Base-by-base conservation (phyloP, 2,113 vertebrate genomes). In the Diglossa brunneiventris region DNA sequence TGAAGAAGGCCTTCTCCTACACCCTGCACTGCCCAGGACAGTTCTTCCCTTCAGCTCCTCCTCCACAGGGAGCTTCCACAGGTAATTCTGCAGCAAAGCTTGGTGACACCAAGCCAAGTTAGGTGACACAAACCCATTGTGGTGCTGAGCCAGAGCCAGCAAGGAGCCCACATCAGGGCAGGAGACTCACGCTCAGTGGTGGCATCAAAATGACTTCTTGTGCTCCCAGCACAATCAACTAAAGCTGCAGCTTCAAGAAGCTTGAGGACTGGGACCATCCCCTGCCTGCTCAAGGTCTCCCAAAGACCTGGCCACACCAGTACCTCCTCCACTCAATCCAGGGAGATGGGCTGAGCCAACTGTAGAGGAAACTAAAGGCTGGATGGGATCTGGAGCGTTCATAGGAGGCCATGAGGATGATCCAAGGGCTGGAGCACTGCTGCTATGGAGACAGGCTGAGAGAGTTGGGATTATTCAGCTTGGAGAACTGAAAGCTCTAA, bases 121-220 rank as follows among this genome's bases (percentile, higher is more conserved):
- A 69, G n/a, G 44, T 39, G 62, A 52, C 59, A 77, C 20, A 58
- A 64, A 56, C 27, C 35, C 24, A 22, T 12, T 2, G 20, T 11
- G 9, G 50, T 28, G 33, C 64, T 15, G 24, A 87, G 75, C 9
- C 27, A 70, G 37, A 82, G 66, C 9, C 27, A 66, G 35, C 74
- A 41, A 44, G 28, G n/a, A 64, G 24, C 59, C 44, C 69, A 19
- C 19, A 12, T 12, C 33, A 7, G 0, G 33, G 50, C 23, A 74
- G 59, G 55, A 37, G 12, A 62, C 50, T 63, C 1, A 0, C 3
- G 17, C 39, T 64, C 52, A 1, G 1, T 6, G 58, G 55, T 4
- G 20, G 39, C 53, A 86, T 15, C 62, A 55, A 76, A 92, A 72
- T 3, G 2, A 31, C 14, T 70, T 35, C 2, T 46, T n/a, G 41